Evolutionary conservation across 2,888 invertebrate genomes (phyloP), one percentile per base, ranked within the genome.

Genomic region (Gisinianus flammeolus): DNA sequence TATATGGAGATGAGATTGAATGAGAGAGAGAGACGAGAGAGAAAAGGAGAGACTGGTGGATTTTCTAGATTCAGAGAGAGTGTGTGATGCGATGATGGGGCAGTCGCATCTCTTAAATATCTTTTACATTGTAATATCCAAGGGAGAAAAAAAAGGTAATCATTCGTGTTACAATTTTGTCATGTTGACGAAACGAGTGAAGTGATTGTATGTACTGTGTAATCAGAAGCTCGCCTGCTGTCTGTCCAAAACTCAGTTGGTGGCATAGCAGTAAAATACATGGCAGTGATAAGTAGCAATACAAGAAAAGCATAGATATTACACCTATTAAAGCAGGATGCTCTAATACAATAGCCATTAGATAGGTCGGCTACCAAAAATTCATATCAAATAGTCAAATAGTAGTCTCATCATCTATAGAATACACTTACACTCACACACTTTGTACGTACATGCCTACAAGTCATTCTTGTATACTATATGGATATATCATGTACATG

Each of bases 231-330:
- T 72, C 54, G 56, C 56, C 72, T 72, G 30, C 72, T 72, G 58
- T 33, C 72, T 72, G 72, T 72, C 72, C 31, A n/a, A 26, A 56
- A 58, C 72, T 30, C 72, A 28, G 72, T 72, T 72, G 72, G 72
- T 72, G 72, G 72, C 58, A 56, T n/a, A 54, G 33, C 26, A 72
- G 72, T 72, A 58, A 58, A 58, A 62, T 58, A 33, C 56, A 30
- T 72, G 33, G 58, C 58, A 71, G 71, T 71, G 71, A 71, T 71
- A 71, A 71, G 71, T 71, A 58, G 71, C 56, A 71, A 19, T 71
- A 71, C 71, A 56, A 71, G 71, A 58, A 71, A 71, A 71, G 71
- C 71, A 71, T 71, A 71, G 71, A 71, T 71, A 71, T 71, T 71
- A 71, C 71, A 71, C 58, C 56, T 52, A 71, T 71, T 71, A 71